phyloP scores from a whole-genome alignment of 2,797 vertebrate genomes.

The Jordanella pulchra region DNA sequence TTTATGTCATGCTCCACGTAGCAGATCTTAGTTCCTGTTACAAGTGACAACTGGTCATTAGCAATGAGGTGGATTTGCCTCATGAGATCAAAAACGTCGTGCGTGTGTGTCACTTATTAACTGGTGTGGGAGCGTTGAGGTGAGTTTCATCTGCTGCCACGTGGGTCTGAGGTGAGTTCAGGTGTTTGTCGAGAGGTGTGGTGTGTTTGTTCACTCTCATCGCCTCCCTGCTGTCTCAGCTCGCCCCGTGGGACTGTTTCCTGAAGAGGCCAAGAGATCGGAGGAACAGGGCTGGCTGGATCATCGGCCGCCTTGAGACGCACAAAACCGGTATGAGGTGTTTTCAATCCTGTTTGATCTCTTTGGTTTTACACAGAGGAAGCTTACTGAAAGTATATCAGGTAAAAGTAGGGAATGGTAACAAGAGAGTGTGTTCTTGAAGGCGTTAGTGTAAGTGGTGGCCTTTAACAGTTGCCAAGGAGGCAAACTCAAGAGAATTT shows the following conservation, averaged over 20 bases:
- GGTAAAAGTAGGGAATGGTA: background rate
- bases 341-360: background rate
- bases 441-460: background rate
- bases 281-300: slow-evolving; percentile 25
- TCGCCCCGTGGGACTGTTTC: slow-evolving; percentile 51
- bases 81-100: background rate
- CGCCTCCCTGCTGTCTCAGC: slow-evolving; percentile 29
- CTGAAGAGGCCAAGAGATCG: slow-evolving; percentile 28
- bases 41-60: slow-evolving; percentile 17
- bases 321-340: slow-evolving; percentile 41
- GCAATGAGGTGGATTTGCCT: slow-evolving; percentile 24
- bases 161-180: slow-evolving; percentile 60
- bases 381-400: background rate
- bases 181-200: slow-evolving; percentile 69
- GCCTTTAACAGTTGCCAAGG: background rate
- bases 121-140: slow-evolving; percentile 23
- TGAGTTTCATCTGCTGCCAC: slow-evolving; percentile 58
- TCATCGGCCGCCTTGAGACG: slow-evolving; percentile 39
- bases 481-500: background rate
- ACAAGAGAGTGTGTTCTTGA: background rate
- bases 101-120: slow-evolving; percentile 46
- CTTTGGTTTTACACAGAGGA: background rate
- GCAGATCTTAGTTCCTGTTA: slow-evolving; percentile 29
- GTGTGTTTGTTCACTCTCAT: slow-evolving; percentile 67
- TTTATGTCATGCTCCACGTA: slow-evolving; percentile 17